These are phyloP conservation scores for Taeniopygia guttata DNA, from an alignment of 2,797 vertebrate species.

Conservation along the genomic window DNA sequence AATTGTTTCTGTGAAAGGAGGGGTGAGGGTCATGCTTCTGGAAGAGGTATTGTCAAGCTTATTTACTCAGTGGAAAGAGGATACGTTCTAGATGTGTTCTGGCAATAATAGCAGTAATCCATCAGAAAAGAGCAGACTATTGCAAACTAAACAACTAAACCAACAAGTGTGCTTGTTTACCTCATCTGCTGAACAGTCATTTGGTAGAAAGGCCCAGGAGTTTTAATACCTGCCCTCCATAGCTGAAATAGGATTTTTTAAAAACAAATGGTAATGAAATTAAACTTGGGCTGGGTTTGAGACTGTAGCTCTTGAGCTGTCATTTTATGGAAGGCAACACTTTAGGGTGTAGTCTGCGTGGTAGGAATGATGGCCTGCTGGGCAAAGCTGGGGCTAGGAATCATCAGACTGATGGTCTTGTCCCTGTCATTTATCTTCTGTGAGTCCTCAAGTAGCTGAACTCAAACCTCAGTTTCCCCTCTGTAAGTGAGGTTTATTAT, in stretches of 20 bases:
- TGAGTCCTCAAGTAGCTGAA: not conserved
- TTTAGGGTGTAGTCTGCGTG: accelerated
- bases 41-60: constrained; percentile 29
- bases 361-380: not conserved
- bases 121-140: not conserved
- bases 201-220: not conserved
- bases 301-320: not conserved
- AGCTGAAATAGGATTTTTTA: not conserved
- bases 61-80: not conserved
- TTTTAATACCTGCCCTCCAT: not conserved
- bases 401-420: not conserved
- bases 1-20: not conserved
- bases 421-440: not conserved
- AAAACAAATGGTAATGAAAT: not conserved
- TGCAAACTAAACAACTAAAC: not conserved
- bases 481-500: not conserved
- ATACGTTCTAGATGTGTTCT: constrained; percentile 9
- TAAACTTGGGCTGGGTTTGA: not conserved
- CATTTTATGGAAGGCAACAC: not conserved
- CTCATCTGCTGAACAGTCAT: not conserved
- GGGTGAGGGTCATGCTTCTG: not conserved
- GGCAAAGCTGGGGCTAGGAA: not conserved
- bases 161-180: not conserved
- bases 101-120: constrained; percentile 1
- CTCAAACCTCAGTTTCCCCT: not conserved